Base-by-base conservation (phyloP, 1,140 invertebrate genomes). In the Zophobas atratus region DNA sequence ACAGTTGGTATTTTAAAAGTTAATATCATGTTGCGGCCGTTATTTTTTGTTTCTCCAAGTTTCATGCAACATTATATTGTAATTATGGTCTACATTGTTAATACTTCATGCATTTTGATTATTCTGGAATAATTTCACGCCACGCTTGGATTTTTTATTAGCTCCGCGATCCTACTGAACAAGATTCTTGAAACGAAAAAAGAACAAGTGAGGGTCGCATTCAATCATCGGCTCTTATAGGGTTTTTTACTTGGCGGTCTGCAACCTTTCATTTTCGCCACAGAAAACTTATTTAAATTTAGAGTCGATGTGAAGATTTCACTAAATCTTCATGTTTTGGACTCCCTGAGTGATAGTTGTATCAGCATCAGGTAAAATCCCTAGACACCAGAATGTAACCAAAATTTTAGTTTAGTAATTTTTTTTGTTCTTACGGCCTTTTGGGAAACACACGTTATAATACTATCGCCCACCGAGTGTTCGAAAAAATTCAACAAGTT, bases 61-160 rank as follows among this genome's bases (percentile, higher is more conserved):
- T 80, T 80, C 79, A 80, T 80, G 79, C 79, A 80, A 80, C 79
- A 80, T 80, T 80, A 80, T 80, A 77, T 78, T 78, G 77, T 78
- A 80, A 80, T 80, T 80, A 80, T 76, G 73, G 57, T 67, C 46
- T 73, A 76, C 77, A 80, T 80, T 80, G 79, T 80, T 80, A 78
- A 78, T 75, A 78, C 77, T 80, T 80, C 77, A 78, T 80, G 77
- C 77, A 80, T 78, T 76, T 76, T 76, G 73, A 80, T 78, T 78
- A 76, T 78, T 57, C 70, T 76, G 53, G 79, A 80, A 80, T 80
- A 80, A 80, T 80, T 80, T 80, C 79, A 80, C 79, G 76, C 63
- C 76, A 74, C 70, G 67, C 57, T 75, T 78, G 57, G 55, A 77
- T 77, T 57, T 77, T 72, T 77, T 73, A 67, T 67, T 67, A 67